Evolutionary conservation across 2,113 vertebrate species (phyloP).

Genomic region (Calonectris borealis): DNA sequence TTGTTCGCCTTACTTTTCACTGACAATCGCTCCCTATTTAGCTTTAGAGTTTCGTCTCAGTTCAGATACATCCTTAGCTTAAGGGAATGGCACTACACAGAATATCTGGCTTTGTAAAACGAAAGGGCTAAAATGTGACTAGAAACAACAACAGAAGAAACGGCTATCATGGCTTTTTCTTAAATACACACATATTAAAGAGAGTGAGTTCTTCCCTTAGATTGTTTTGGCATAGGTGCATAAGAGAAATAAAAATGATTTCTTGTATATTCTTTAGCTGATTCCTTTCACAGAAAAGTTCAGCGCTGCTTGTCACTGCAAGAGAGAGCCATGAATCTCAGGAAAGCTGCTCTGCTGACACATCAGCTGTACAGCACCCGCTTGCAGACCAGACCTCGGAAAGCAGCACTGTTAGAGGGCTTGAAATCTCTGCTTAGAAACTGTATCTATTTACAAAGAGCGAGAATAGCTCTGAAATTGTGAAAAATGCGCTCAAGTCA

Average conservation of each 20-base stretch:
- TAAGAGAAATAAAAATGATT: conserved; percentile 69
- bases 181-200: conserved; percentile 15
- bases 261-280: conserved; percentile 52
- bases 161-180: not conserved
- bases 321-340: conserved; percentile 70
- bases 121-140: not conserved
- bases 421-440: conserved; percentile 76
- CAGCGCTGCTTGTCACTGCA: conserved; percentile 60
- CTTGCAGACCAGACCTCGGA: conserved; percentile 48
- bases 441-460: conserved; percentile 71
- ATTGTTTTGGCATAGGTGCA: conserved; percentile 46
- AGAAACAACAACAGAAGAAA: not conserved
- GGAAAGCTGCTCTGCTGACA: conserved; percentile 42
- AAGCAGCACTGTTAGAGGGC: conserved; percentile 31
- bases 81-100: not conserved
- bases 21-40: not conserved
- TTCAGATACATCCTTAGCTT: not conserved
- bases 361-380: conserved; percentile 6
- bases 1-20: not conserved
- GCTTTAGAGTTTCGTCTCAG: not conserved
- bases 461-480: conserved; percentile 66
- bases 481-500: conserved; percentile 77
- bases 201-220: conserved; percentile 44
- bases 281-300: conserved; percentile 49
- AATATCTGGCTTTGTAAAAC: not conserved